Percentiles rank a stretch among this genome's conserved stretches.
These are phyloP conservation scores for Myoxocephalus aenaeus DNA, from an alignment of 2,797 vertebrate genomes.

Conservation along the genomic window DNA sequence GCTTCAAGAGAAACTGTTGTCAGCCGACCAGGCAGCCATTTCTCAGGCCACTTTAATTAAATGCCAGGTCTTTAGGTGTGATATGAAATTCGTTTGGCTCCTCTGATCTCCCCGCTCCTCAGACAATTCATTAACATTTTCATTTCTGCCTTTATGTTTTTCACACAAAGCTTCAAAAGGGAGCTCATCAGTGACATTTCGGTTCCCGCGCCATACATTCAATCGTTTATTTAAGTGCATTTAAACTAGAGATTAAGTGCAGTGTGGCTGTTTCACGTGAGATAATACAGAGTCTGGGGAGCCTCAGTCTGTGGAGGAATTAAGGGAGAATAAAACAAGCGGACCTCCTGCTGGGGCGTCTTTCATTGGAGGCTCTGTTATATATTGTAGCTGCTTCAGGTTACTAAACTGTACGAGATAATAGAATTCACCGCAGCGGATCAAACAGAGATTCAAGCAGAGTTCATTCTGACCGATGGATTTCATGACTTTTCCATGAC, in stretches of 20 bases:
- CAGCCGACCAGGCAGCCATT: conserved; percentile 78
- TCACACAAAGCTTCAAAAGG: conserved; percentile 76
- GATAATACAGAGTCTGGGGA: conserved; percentile 65
- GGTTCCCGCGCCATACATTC: conserved; percentile 61
- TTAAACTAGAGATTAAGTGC: conserved; percentile 74
- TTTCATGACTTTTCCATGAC: too few species aligned
- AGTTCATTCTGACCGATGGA: too few species aligned
- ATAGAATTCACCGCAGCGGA: conserved; percentile 42
- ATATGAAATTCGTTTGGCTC: conserved; percentile 83
- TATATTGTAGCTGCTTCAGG: conserved; percentile 49
- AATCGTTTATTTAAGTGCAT: conserved; percentile 77
- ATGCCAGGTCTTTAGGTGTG: conserved; percentile 85
- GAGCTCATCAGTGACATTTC: conserved; percentile 78
- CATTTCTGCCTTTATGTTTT: conserved; percentile 71
- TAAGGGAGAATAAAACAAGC: conserved; percentile 54
- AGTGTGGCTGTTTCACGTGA: conserved; percentile 70
- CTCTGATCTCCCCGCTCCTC: conserved; percentile 79
- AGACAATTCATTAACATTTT: conserved; percentile 82
- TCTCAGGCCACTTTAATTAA: conserved; percentile 83
- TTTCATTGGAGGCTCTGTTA: conserved; percentile 48
- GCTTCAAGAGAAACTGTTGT: conserved; percentile 81
- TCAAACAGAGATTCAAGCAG: conserved; percentile 19
- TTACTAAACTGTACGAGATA: conserved; percentile 44
- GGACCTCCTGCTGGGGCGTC: conserved; percentile 29
- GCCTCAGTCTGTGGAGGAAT: conserved; percentile 50